Evolutionary conservation across 2,797 vertebrate species (phyloP), one percentile per base, ranked within the genome.

Genomic region (Syndactyla subalaris): DNA sequence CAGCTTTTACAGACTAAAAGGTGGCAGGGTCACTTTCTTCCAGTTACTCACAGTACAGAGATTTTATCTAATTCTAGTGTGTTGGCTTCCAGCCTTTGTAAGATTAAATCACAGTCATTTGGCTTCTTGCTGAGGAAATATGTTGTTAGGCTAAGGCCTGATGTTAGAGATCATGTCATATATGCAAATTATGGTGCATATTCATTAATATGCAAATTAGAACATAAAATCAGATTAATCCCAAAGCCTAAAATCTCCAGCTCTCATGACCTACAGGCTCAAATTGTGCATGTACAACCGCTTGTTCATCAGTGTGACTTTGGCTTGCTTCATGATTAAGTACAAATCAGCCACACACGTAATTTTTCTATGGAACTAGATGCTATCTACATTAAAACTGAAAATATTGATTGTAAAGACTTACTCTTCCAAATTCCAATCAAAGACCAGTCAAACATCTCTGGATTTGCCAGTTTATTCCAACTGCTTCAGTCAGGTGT

Each of bases 151-250:
- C 59, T 92, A 81, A 70, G 76, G 82, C 57, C 70, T 57, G 23
- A 88, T 88, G 62, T 73, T 78, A 93, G 57, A 38, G 65, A 94
- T 88, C 62, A 45, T 83, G 65, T 70, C 54, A 38, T 39, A 32
- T 76, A 75, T 70, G 88, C 57, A 94, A 94, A 88, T 74, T 2
- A 36, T 5, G 30, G 78, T 87, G 61, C 30, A 16, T 73, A 48
- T 75, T 81, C 41, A 95, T 86, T 89, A 72, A 80, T 54, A 90
- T 82, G 68, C 59, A 95, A 95, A 92, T 89, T 65, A 36, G 32
- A 73, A 77, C 66, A 94, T 27, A 80, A 86, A 77, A 71, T 75
- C 77, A 85, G 79, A 91, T 95, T 88, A 93, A 88, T 88, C 51
- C 57, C 65, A 89, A 74, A 93, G 62, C 38, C 61, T 74, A 87